These are phyloP conservation scores for Botia kubotai DNA, from an alignment of 2,797 vertebrate species.

Conservation along the genomic window DNA sequence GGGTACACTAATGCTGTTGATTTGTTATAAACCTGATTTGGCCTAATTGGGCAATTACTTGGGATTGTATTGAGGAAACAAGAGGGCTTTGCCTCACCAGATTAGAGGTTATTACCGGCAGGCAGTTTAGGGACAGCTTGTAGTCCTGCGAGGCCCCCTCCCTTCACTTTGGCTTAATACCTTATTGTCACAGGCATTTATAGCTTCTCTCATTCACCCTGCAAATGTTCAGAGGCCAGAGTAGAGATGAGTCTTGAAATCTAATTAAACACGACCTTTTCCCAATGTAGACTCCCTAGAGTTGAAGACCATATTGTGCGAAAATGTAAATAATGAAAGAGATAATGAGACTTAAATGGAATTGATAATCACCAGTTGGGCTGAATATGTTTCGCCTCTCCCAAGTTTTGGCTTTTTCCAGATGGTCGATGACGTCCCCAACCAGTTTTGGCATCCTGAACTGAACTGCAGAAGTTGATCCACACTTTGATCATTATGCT, in stretches of 20 bases:
- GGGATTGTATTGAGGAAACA: conserved; percentile 32
- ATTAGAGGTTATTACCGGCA: conserved; percentile 42
- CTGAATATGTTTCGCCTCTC: conserved; percentile 7
- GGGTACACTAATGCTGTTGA: conserved; percentile 35
- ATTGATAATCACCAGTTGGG: conserved; percentile 59
- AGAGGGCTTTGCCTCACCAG: conserved; percentile 6
- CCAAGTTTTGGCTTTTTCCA: not conserved
- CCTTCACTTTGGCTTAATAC: conserved; percentile 54
- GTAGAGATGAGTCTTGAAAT: conserved; percentile 63
- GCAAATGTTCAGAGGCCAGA: conserved; percentile 69
- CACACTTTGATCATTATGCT: not conserved
- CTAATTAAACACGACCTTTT: conserved; percentile 76
- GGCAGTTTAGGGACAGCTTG: conserved; percentile 50
- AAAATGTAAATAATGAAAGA: conserved; percentile 60
- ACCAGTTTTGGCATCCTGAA: conserved; percentile 14
- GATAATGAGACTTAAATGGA: conserved; percentile 67
- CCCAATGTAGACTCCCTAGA: conserved; percentile 60
- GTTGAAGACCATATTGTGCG: conserved; percentile 46
- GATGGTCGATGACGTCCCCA: not conserved
- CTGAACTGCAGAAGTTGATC: conserved; percentile 12
- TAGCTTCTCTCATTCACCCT: conserved; percentile 60
- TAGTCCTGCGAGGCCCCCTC: conserved; percentile 41
- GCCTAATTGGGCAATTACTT: conserved; percentile 44
- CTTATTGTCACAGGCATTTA: conserved; percentile 57
- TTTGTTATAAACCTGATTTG: conserved; percentile 43